Conservation (phyloP, 2,888 invertebrate species). For the Drosophila greeni region DNA sequence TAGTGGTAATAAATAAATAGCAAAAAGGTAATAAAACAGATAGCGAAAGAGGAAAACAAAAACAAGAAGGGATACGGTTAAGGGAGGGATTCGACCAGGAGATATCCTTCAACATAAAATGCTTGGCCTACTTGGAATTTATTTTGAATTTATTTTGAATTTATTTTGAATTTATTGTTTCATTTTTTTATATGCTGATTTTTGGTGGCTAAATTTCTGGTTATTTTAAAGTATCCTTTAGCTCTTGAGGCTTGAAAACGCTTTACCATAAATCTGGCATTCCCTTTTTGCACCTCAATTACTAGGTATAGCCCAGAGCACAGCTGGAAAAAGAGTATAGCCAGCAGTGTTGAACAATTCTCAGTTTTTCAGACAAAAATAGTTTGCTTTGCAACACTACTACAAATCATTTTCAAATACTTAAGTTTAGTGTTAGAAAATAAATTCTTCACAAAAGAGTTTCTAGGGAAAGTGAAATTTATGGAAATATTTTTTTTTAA, state of each 20-base stretch:
- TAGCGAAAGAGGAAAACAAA: constrained; percentile 17
- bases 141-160: not conserved
- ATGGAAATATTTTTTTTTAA: not conserved
- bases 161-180: no score
- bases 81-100: not conserved
- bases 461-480: not conserved
- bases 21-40: constrained; percentile 50
- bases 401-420: not conserved
- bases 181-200: not conserved
- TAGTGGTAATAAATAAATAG: constrained; percentile 50
- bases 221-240: no score
- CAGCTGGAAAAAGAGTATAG: constrained; percentile 23
- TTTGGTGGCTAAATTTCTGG: not conserved
- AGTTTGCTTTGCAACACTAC: not conserved
- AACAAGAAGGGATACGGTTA: not conserved
- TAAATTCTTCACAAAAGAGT: not conserved
- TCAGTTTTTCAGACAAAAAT: not conserved
- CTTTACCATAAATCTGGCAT: not conserved
- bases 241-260: not conserved
- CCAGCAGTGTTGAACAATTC: not conserved
- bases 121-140: not conserved
- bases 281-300: not conserved
- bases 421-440: not conserved
- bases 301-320: not conserved
- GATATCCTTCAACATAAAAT: not conserved